Evolutionary conservation across 2,113 vertebrate genomes (phyloP).

Genomic region (Ictalurus punctatus): DNA sequence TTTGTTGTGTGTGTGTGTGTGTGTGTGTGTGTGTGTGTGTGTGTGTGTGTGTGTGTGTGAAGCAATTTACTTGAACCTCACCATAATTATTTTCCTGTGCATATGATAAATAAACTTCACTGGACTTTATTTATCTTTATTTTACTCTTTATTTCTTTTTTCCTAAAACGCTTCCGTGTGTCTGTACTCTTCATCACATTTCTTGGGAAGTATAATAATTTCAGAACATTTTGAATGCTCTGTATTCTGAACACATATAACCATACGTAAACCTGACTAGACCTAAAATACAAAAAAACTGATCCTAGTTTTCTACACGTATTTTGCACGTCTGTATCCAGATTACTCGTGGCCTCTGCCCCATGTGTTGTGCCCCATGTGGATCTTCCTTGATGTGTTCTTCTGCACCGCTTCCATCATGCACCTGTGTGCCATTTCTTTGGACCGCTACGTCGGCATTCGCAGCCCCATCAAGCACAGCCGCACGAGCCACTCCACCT

Average conservation of each 20-base stretch:
- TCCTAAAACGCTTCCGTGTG: background rate
- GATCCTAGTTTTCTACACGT: background rate
- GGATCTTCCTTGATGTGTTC: constrained; percentile 1
- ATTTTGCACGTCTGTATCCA: background rate
- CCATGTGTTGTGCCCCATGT: background rate
- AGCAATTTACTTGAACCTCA: background rate
- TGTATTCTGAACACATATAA: background rate
- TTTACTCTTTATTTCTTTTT: background rate
- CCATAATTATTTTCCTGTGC: background rate
- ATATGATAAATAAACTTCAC: background rate
- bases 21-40: background rate
- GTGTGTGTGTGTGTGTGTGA: background rate
- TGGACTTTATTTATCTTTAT: background rate
- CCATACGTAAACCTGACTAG: background rate
- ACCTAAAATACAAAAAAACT: background rate
- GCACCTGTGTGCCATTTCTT: constrained; percentile 19
- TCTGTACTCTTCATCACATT: background rate
- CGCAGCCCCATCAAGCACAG: background rate
- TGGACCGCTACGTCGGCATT: constrained; percentile 1
- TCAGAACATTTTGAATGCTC: background rate
- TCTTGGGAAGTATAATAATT: background rate
- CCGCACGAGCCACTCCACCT: background rate
- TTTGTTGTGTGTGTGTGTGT: background rate
- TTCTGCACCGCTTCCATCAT: constrained; percentile 11
- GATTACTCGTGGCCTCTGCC: constrained; percentile 2